Percentiles rank a stretch among this genome's conserved stretches.
Evolutionary conservation across 2,888 invertebrate species (phyloP).

Genomic region (Hypolimnas misippus): DNA sequence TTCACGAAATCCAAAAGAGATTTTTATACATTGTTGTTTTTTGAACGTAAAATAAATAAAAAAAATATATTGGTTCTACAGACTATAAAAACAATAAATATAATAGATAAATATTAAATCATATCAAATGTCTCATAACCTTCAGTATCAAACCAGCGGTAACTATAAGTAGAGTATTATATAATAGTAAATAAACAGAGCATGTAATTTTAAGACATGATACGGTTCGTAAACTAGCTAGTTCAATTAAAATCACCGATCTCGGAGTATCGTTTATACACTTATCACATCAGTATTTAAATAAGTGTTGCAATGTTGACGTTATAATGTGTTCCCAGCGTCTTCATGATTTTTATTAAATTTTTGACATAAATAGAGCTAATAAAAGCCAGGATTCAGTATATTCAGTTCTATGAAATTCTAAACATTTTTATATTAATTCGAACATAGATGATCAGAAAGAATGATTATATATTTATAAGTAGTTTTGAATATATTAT

Average conservation of each 20-base stretch:
- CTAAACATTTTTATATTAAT: no score
- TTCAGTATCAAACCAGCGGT: conserved; percentile 31
- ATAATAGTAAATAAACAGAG: conserved; percentile 51
- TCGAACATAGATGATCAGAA: no score
- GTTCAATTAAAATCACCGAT: conserved; percentile 17
- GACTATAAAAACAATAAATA: conserved; percentile 1
- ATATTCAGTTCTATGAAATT: no score
- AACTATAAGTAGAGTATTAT: conserved; percentile 8
- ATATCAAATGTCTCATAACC: conserved; percentile 8
- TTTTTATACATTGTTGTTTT: background rate
- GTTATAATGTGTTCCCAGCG: background rate
- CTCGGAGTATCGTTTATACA: conserved; percentile 18
- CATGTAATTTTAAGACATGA: conserved; percentile 48
- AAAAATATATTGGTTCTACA: background rate
- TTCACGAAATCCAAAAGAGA: no score
- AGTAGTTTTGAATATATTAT: no score
- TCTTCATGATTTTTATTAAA: background rate
- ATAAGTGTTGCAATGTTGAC: conserved; percentile 9
- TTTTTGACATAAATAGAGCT: background rate
- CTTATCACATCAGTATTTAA: conserved; percentile 7
- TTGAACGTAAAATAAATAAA: background rate
- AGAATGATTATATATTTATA: no score
- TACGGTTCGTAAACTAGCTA: conserved; percentile 34
- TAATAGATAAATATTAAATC: background rate
- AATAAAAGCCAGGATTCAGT: no score